These are phyloP conservation scores for Psophia crepitans DNA, from an alignment of 2,113 vertebrate genomes.

Conservation along the genomic window DNA sequence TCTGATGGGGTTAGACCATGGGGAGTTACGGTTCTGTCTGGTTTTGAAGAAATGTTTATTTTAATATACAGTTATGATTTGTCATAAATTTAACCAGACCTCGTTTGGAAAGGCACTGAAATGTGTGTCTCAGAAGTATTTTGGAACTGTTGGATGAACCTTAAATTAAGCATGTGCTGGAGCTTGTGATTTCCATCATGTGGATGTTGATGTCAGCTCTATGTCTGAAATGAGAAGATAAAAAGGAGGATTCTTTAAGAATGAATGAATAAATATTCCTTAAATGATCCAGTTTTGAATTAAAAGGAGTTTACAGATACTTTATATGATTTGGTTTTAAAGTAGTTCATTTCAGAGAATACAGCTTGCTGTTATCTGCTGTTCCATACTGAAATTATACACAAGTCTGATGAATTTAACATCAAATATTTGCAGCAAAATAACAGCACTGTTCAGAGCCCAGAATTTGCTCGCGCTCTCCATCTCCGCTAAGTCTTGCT, in stretches of 20 bases:
- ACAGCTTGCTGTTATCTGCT: neutral
- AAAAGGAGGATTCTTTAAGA: neutral
- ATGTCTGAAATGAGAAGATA: neutral
- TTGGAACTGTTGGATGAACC: constrained; percentile 14
- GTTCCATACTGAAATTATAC: neutral
- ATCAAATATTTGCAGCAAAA: neutral
- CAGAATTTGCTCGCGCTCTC: neutral
- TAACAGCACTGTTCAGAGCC: neutral
- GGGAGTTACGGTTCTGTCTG: constrained; percentile 1
- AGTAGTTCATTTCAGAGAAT: neutral
- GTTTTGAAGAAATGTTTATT: constrained; percentile 16
- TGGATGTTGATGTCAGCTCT: constrained; percentile 23
- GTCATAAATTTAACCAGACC: neutral
- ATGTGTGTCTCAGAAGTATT: constrained; percentile 17
- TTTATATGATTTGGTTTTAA: neutral
- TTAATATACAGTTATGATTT: neutral
- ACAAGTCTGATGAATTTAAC: neutral
- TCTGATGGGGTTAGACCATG: neutral
- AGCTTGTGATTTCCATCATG: constrained; percentile 23
- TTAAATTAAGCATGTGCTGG: constrained; percentile 44
- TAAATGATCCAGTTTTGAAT: neutral
- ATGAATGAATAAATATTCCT: neutral
- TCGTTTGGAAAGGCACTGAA: neutral
- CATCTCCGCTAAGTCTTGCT: neutral
- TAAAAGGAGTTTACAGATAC: neutral